Base-by-base conservation (phyloP, 2,797 vertebrate genomes). In the Synanceia verrucosa region DNA sequence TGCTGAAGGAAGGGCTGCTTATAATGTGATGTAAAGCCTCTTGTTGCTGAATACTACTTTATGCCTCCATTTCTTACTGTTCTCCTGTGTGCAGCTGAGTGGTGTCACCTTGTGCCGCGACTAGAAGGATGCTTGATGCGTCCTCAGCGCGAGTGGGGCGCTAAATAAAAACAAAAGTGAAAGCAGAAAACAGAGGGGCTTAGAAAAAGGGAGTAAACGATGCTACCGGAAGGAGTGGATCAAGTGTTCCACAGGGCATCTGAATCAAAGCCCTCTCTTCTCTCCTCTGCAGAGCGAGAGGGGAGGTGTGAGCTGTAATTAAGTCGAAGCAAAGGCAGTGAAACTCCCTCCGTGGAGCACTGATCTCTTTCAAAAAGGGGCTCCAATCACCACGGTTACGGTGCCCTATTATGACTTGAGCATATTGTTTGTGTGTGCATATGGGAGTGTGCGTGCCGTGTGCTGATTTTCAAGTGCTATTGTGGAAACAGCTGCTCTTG, bases 301-400 rank as follows among this genome's bases (percentile, higher is more conserved):
- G 51, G 81, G 81, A 85, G 82, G 76, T 78, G 84, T 73, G 86
- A 73, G 83, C 82, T 79, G 85, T 91, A 90, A 90, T 91, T 89
- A 89, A 88, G 82, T 76, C 55, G 61, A 61, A 52, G 78, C 73
- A 58, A 86, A 89, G 86, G 73, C 79, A 65, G 62, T 52, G 78
- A 13, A 18, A 68, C 70, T 71, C 70, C 83, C 86, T 88, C 82
- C 1, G 44, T 84, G 83, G 80, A 83, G 70, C 65, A 2, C 74
- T 81, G 86, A 83, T 81, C 79, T 71, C 63, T 74, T 81, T 83
- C 71, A 79, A 36, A 79, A 64, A 50, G 44, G 36, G 47, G 36
- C 70, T 73, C 58, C 81, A 67, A 51, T 65, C 26, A 2, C 74
- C 21, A 52, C 65, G 67, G 58, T 76, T 74, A 73, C 51, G 18